Percentiles rank a stretch among this genome's conserved stretches.
These are phyloP conservation scores for Hemithea aestivaria DNA, from an alignment of 2,888 invertebrate genomes.

Conservation along the genomic window DNA sequence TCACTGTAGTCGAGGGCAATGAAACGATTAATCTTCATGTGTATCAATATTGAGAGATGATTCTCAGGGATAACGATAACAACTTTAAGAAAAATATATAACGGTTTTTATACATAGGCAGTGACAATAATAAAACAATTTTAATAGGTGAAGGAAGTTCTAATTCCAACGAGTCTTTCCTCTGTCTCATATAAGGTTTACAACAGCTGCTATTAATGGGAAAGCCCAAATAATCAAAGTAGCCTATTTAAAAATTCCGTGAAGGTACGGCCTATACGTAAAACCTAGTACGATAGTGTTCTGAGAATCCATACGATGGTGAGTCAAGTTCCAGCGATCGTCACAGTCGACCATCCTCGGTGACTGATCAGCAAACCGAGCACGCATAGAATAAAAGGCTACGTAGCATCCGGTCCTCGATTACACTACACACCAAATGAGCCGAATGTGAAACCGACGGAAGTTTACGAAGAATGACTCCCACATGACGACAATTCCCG, in stretches of 20 bases:
- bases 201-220: too few relatives aligned
- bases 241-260: conserved; percentile 5
- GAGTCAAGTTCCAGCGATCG: conserved; percentile 36
- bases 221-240: neutral
- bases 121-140: too few relatives aligned
- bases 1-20: conserved; percentile 46
- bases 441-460: conserved; percentile 56
- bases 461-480: conserved; percentile 56
- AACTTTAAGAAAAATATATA: neutral
- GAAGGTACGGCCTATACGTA: conserved; percentile 3
- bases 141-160: too few relatives aligned
- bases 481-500: conserved; percentile 48
- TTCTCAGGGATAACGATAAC: conserved; percentile 9
- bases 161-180: too few relatives aligned
- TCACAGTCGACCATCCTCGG: conserved; percentile 24
- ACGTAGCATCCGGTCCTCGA: conserved; percentile 53
- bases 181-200: too few relatives aligned
- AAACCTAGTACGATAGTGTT: conserved; percentile 31
- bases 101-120: too few relatives aligned
- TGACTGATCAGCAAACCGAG: conserved; percentile 44
- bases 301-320: conserved; percentile 40
- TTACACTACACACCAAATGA: conserved; percentile 47
- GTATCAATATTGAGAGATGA: conserved; percentile 13
- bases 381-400: conserved; percentile 59
- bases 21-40: conserved; percentile 23